Base-by-base conservation (phyloP, 1,140 invertebrate species). In the Whitmania pigra region DNA sequence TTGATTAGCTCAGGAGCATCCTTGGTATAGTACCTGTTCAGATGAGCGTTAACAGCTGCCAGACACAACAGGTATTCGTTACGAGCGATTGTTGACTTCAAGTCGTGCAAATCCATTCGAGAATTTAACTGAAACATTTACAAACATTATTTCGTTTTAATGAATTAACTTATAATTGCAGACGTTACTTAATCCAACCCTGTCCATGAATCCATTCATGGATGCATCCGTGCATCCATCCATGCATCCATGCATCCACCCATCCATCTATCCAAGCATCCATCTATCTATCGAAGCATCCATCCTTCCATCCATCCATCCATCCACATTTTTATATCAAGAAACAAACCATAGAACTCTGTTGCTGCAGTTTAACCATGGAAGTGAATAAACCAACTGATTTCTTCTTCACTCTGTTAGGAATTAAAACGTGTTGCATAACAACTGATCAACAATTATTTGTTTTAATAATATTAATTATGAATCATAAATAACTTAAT, bases 321-420 rank as follows among this genome's bases (percentile, higher is more conserved):
- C 54, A 57, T n/a, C 54, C 25, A 57, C 25, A 7, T 7, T 2
- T 31, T 1, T 13, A 63, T 20, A 15, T 31, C 11, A 20, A 2
- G 29, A 31, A 63, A 63, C 57, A 31, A 78, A 95, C 93, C 85
- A 95, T 94, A 0, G 91, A 91, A 83, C 91, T 94, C 80, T 94
- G 94, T 83, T 94, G 94, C 82, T 96, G 93, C 75, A 97, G 84
- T 67, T 92, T 93, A 18, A 93, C 92, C 75, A 95, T 91, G 0
- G 93, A 95, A 81, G 93, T 91, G 83, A 97, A 97, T 82, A 97
- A 92, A 2, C 92, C 92, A 40, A 92, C 92, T 77, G 95, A 95
- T 84, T 95, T 95, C 85, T 92, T 93, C 85, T 94, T 95, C 73
- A 96, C 83, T 81, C 90, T 93, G 82, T 7, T 7, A 55, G 85